Evolutionary conservation across 2,888 invertebrate genomes (phyloP).

Genomic region (Rhamnusium bicolor): DNA sequence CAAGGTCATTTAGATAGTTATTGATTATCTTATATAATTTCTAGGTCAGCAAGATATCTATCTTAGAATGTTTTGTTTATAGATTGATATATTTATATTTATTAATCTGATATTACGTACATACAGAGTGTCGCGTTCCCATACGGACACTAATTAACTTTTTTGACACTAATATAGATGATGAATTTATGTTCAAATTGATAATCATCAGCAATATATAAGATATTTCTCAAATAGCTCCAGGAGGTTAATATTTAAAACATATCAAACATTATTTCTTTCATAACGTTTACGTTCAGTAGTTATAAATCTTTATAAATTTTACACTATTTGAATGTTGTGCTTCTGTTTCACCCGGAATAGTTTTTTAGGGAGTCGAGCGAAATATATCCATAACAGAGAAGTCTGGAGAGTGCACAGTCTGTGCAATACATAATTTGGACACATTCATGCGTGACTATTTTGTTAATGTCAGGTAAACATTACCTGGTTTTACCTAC

Average conservation of each 20-base stretch:
- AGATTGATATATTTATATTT: conserved; percentile 31
- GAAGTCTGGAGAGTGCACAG: too few species aligned
- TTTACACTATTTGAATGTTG: too few species aligned
- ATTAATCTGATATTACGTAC: not conserved
- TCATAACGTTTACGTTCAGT: not conserved
- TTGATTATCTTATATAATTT: conserved; percentile 60
- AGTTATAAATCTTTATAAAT: too few species aligned
- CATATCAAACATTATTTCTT: not conserved
- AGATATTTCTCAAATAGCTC: not conserved
- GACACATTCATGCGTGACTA: too few species aligned
- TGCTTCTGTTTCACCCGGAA: too few species aligned
- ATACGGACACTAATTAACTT: not conserved
- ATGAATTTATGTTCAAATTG: not conserved
- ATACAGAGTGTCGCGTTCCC: not conserved
- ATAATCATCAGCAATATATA: not conserved
- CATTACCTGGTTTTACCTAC: too few species aligned
- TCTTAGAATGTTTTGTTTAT: conserved; percentile 52
- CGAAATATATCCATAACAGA: too few species aligned
- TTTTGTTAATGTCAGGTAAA: too few species aligned
- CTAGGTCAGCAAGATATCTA: conserved; percentile 57
- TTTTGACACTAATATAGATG: not conserved
- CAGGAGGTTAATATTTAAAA: not conserved
- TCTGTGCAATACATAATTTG: too few species aligned
- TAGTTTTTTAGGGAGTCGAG: too few species aligned
- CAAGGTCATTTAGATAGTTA: conserved; percentile 58